Evolutionary conservation across 1,140 invertebrate genomes (phyloP), one percentile per base, ranked within the genome.

Genomic region (Drosophila navojoa): DNA sequence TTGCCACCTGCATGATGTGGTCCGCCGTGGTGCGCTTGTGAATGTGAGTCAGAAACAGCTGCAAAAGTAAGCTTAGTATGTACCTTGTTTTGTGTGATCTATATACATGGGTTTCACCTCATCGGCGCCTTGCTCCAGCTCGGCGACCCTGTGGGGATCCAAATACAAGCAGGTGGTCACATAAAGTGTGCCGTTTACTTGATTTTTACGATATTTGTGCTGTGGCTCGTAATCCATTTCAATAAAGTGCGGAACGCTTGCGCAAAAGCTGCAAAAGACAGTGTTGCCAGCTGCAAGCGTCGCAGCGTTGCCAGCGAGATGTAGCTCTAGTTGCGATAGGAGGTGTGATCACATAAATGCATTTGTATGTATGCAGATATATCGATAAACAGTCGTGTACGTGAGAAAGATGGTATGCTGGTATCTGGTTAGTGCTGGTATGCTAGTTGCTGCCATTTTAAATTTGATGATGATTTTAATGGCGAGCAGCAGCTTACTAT

Each of bases 171-270:
- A 42, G 1, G 61, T 79, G 1, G 15, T 55, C 5, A 87, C 44
- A 40, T 52, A 67, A 38, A 87, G 44, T 0, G 82, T 87, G 15
- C 82, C 82, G 61, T 87, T 73, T 2, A 49, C 9, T 25, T 77
- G 72, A 35, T 6, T 72, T 27, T 25, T 71, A 15, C 22, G 16
- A 66, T 76, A 86, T 11, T 60, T 32, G 3, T 10, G 40, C 2
- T 47, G 47, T 0, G 75, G 66, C 44, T 67, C 9, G 0, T 1
- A 38, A 54, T 68, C 50, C 64, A 74, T 69, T 19, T 68, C 6
- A 29, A 50, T 5, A 45, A 50, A 16, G 44, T 54, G 54, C n/a
- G 29, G 47, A 38, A 62, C 47, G 49, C 59, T 57, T 68, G 66
- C 57, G 66, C 57, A 40, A 11, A 32, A 32, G 19, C n/a, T 54